Base-by-base conservation (phyloP, 1,140 invertebrate species). In the Drosophila murphyi region DNA sequence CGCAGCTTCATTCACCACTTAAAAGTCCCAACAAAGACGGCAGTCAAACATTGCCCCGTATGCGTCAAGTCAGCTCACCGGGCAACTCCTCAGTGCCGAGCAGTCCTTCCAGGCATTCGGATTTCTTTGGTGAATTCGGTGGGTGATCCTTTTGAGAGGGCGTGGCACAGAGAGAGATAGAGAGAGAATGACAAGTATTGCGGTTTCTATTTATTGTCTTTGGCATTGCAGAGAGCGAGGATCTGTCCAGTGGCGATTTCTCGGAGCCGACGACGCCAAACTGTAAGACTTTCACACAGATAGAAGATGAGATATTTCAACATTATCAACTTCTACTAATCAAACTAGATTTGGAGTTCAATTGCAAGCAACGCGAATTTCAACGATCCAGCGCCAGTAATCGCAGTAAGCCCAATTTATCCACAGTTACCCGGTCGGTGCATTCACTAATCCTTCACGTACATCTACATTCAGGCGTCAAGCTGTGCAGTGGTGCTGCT, bases 351-450 rank as follows among this genome's bases (percentile, higher is more conserved):
- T 93, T 94, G 39, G 96, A 97, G 80, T 97, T 97, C 89, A 94
- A 95, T 50, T 93, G 94, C 43, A 96, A 96, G 90, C 93, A 96
- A 10, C 90, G 94, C 68, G 96, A 96, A 92, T 96, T 96, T 95
- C 96, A 96, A 56, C 85, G 74, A 52, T 70, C 81, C 48, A 69
- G 57, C 52, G 64, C 64, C 51, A 72, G 65, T 51, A 89, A 83
- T 61, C 85, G 85, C 51, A 89, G 85, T 89, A 85, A 71, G 85
- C 29, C 50, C 43, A 41, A 29, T 5, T 28, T 2, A 47, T 4
- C 10, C 6, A 3, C 12, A 1, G 8, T 6, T 41, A 48, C 64
- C 34, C 4, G 4, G 5, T 10, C 5, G 39, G 50, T 45, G 28
- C n/a, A 20, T 35, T 4, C 6, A 32, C 43, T 65, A 5, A 69